A percentile compares a stretch with the other conserved stretches of the same genome.
These are phyloP conservation scores for Apis laboriosa DNA, from an alignment of 1,140 invertebrate genomes.

Conservation along the genomic window DNA sequence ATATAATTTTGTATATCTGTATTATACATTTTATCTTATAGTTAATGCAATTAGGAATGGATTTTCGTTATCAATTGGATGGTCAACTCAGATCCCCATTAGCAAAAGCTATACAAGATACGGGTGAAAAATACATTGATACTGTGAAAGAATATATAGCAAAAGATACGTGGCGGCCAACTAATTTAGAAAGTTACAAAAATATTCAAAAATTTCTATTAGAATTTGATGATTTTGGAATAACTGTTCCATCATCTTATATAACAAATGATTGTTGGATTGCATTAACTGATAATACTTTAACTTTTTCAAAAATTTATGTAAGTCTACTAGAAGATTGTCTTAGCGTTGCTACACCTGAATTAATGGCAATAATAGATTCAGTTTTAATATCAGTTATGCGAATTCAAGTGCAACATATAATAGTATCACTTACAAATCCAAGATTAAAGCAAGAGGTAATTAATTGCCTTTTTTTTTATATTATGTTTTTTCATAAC, in stretches of 20 bases:
- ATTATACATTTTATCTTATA: conserved; percentile 71
- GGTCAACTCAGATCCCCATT: conserved; percentile 87
- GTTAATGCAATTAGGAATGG: conserved; percentile 88
- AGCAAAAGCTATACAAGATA: conserved; percentile 83
- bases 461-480: conserved; percentile 38
- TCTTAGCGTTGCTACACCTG: conserved; percentile 84
- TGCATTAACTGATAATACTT: conserved; percentile 86
- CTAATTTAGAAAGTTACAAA: conserved; percentile 84
- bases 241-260: conserved; percentile 71
- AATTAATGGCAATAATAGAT: conserved; percentile 85
- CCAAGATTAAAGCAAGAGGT: conserved; percentile 84
- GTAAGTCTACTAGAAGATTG: conserved; percentile 86
- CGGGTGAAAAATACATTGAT: conserved; percentile 88
- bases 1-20: neutral
- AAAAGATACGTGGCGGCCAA: conserved; percentile 88
- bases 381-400: conserved; percentile 85
- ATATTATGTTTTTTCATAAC: neutral
- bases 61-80: conserved; percentile 92
- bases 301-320: conserved; percentile 87
- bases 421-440: conserved; percentile 83
- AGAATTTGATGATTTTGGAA: conserved; percentile 80
- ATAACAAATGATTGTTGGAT: conserved; percentile 85
- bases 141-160: conserved; percentile 85
- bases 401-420: conserved; percentile 84
- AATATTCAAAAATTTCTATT: conserved; percentile 79